Conservation (phyloP, 2,797 vertebrate genomes). For the Dallia pectoralis region DNA sequence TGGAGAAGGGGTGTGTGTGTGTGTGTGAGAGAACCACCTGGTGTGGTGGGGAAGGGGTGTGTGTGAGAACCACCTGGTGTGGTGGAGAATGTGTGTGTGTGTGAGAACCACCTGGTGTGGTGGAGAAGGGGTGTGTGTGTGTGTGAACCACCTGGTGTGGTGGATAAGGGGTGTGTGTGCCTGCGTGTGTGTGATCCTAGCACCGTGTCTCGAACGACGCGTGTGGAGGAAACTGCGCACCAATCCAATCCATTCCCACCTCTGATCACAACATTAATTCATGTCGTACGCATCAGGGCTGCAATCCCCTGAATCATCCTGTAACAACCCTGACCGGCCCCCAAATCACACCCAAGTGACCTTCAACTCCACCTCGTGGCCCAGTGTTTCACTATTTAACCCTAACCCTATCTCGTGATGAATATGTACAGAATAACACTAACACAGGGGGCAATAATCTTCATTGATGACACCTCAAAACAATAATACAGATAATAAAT, state of each 20-base stretch:
- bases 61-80: too few species aligned
- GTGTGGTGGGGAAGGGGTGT: neutral
- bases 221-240: slow-evolving; percentile 41
- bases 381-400: neutral
- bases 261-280: slow-evolving; percentile 42
- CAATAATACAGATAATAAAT: slow-evolving; percentile 63
- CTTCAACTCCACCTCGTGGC: neutral
- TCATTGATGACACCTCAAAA: too few species aligned
- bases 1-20: too few species aligned
- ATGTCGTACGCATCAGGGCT: slow-evolving; percentile 10
- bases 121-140: neutral
- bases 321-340: slow-evolving; percentile 37
- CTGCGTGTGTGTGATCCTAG: slow-evolving; percentile 17
- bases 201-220: slow-evolving; percentile 20
- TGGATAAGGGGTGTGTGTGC: neutral
- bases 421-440: slow-evolving; percentile 64
- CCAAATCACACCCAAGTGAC: neutral
- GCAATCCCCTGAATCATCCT: slow-evolving; percentile 50
- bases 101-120: neutral
- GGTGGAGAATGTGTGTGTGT: neutral
- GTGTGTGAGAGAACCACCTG: neutral
- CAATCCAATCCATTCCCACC: slow-evolving; percentile 7
- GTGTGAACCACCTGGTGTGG: neutral
- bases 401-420: slow-evolving; percentile 58
- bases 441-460: slow-evolving; percentile 7